These are phyloP conservation scores for Beaufortia kweichowensis DNA, from an alignment of 2,113 vertebrate genomes.

Conservation along the genomic window DNA sequence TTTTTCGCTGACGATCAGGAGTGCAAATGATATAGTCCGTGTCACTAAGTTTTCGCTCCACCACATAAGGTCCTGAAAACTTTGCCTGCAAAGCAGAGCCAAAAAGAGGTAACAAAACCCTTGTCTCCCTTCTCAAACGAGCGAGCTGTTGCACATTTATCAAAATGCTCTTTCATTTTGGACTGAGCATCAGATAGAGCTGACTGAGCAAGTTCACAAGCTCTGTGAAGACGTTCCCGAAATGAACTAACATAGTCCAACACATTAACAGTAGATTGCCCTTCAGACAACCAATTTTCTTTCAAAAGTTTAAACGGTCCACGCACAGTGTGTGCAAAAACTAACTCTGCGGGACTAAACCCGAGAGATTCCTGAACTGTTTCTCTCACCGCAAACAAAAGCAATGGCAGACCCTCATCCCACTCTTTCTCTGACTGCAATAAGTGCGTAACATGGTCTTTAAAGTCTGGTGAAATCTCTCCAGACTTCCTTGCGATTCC, in stretches of 20 bases:
- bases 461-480: no score
- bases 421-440: no score
- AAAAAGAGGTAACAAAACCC: not conserved
- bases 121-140: not conserved
- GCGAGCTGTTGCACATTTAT: not conserved
- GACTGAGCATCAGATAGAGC: not conserved
- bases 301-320: not conserved
- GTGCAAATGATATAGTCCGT: not conserved
- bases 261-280: not conserved
- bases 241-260: not conserved
- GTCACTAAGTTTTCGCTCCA: not conserved
- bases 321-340: not conserved
- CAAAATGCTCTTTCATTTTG: not conserved
- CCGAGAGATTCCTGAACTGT: no score
- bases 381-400: no score
- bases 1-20: not conserved
- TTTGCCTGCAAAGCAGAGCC: not conserved
- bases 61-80: not conserved
- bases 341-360: not conserved
- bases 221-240: not conserved
- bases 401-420: no score
- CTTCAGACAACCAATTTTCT: not conserved
- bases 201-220: not conserved
- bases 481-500: no score
- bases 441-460: no score